These are phyloP conservation scores for Ctenomys sociabilis DNA, from an alignment of 2,113 vertebrate genomes.

Conservation along the genomic window DNA sequence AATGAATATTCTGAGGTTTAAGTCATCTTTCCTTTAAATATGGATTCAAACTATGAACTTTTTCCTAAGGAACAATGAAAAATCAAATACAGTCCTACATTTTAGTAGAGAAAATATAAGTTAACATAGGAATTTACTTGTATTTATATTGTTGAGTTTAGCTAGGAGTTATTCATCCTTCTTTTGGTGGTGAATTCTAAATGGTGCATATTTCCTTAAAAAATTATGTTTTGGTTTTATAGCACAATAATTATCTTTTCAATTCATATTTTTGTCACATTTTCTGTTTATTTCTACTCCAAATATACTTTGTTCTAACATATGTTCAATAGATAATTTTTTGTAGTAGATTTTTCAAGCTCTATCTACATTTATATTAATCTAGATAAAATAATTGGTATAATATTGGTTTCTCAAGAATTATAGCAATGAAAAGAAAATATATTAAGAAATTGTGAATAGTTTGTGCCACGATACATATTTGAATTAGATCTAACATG, in stretches of 20 bases:
- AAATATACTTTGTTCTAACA: slow-evolving; percentile 27
- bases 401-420: not conserved
- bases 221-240: not conserved
- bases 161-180: not conserved
- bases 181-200: not conserved
- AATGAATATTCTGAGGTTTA: not conserved
- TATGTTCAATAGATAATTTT: not conserved
- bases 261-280: not conserved
- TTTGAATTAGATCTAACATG: not conserved
- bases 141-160: not conserved
- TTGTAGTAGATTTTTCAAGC: not conserved
- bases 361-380: not conserved
- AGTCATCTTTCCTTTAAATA: slow-evolving; percentile 10
- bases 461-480: not conserved
- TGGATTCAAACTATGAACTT: not conserved
- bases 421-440: not conserved
- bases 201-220: not conserved
- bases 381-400: not conserved
- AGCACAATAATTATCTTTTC: slow-evolving; percentile 12
- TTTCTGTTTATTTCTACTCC: slow-evolving; percentile 41
- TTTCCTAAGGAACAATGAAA: not conserved
- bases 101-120: not conserved
- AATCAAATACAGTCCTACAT: not conserved
- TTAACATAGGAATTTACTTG: not conserved
- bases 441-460: not conserved